Conservation (phyloP, 2,797 vertebrate species). For the Smutsia gigantea region DNA sequence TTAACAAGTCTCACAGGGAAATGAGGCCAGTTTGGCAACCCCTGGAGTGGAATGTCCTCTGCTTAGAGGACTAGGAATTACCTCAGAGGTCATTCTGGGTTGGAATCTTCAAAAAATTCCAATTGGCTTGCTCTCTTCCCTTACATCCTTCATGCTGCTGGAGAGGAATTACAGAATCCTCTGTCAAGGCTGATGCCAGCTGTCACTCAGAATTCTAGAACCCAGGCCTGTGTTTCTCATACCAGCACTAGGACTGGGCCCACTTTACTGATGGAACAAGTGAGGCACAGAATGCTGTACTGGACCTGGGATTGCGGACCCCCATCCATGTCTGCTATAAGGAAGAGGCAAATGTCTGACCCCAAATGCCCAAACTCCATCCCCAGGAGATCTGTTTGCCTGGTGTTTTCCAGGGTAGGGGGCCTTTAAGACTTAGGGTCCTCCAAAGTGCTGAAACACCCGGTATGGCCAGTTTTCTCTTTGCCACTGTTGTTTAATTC, state of each 20-base stretch:
- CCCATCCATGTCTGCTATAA: neutral
- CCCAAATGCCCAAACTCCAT: neutral
- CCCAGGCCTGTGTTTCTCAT: neutral
- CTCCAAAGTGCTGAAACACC: conserved; percentile 1
- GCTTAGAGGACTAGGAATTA: neutral
- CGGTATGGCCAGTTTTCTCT: conserved; percentile 34
- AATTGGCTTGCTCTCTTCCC: neutral
- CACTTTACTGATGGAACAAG: neutral
- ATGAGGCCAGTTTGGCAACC: neutral
- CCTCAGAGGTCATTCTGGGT: neutral
- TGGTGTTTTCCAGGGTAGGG: conserved; percentile 2
- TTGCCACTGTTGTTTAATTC: conserved; percentile 66
- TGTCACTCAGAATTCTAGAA: neutral
- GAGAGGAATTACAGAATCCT: neutral
- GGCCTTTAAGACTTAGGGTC: conserved; percentile 49
- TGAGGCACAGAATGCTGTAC: neutral
- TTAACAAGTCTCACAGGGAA: neutral
- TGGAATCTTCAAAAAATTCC: neutral
- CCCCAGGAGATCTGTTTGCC: neutral
- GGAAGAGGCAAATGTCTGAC: neutral
- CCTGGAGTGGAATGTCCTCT: neutral
- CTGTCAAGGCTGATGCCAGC: neutral
- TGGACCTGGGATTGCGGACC: neutral
- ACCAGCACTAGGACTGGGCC: neutral
- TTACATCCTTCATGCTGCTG: neutral